phyloP scores from a whole-genome alignment of 2,888 invertebrate genomes.

The Drosophila borborema region DNA sequence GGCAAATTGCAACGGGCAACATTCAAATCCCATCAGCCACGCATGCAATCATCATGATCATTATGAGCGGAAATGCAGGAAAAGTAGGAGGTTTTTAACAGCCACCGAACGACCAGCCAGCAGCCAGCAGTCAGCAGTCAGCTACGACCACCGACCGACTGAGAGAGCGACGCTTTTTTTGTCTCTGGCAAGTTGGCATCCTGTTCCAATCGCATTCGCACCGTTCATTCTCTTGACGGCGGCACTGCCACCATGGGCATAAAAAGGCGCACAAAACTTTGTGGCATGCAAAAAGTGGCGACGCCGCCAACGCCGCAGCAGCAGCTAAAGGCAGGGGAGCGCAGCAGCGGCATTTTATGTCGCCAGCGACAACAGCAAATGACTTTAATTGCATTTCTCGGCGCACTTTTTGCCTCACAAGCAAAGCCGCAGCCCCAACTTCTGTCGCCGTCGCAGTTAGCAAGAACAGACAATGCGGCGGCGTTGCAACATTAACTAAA shows the following conservation, averaged over 20 bases:
- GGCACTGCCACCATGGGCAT: conserved; percentile 62
- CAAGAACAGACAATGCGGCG: conserved; percentile 74
- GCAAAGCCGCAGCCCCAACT: conserved; percentile 19
- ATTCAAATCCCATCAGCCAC: conserved; percentile 81
- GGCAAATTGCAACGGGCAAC: conserved; percentile 63
- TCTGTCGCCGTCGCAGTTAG: conserved; percentile 20
- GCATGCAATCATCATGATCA: conserved; percentile 82
- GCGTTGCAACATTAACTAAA: conserved; percentile 59
- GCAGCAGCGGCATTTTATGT: conserved; percentile 76
- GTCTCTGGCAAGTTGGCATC: conserved; percentile 62
- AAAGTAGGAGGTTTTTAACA: conserved; percentile 82
- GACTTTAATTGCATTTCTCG: conserved; percentile 84
- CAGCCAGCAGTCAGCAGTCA: conserved; percentile 16
- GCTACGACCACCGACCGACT: conserved; percentile 11
- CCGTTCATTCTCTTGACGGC: conserved; percentile 64
- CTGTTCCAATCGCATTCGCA: conserved; percentile 71
- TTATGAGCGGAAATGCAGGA: conserved; percentile 81
- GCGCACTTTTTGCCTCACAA: conserved; percentile 66
- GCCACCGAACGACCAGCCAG: conserved; percentile 67
- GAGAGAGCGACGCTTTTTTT: conserved; percentile 48
- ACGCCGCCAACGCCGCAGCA: conserved; percentile 67
- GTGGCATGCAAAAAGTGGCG: conserved; percentile 81
- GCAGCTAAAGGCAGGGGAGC: conserved; percentile 39
- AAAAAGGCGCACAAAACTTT: conserved; percentile 76
- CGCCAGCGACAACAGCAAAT: conserved; percentile 81